Conservation (phyloP, 2,888 invertebrate species). For the Aphidius colemani region DNA sequence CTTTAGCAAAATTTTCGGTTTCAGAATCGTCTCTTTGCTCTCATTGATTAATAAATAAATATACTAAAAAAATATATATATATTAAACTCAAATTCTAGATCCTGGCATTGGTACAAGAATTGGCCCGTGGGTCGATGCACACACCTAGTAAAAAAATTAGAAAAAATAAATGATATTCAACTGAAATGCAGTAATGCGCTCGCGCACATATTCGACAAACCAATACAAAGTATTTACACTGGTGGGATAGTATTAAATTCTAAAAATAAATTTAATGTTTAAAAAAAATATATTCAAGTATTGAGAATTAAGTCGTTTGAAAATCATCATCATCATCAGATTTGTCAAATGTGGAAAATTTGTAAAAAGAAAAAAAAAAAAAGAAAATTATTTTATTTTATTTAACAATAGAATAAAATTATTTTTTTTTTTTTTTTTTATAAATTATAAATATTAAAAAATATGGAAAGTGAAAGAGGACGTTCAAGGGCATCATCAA, state of each 20-base stretch:
- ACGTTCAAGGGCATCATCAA: slow-evolving; percentile 70
- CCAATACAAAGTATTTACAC: background rate
- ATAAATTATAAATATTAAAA: background rate
- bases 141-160: slow-evolving; percentile 13
- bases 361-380: background rate
- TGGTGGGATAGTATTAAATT: no score
- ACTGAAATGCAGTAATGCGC: slow-evolving; percentile 2
- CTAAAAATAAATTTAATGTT: no score
- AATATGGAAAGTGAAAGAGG: slow-evolving; percentile 68
- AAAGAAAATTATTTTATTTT: background rate
- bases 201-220: background rate
- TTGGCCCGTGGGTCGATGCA: slow-evolving; percentile 32
- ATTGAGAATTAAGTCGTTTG: no score
- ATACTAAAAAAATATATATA: background rate
- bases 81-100: background rate
- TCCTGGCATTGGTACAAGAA: slow-evolving; percentile 33
- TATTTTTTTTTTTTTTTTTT: no score
- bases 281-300: background rate
- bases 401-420: background rate
- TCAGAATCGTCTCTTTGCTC: background rate
- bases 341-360: no score
- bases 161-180: no score
- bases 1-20: background rate
- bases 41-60: slow-evolving; percentile 8
- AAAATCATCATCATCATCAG: no score